phyloP scores from a whole-genome alignment of 1,140 invertebrate genomes.

The Tetramorium alpestre region DNA sequence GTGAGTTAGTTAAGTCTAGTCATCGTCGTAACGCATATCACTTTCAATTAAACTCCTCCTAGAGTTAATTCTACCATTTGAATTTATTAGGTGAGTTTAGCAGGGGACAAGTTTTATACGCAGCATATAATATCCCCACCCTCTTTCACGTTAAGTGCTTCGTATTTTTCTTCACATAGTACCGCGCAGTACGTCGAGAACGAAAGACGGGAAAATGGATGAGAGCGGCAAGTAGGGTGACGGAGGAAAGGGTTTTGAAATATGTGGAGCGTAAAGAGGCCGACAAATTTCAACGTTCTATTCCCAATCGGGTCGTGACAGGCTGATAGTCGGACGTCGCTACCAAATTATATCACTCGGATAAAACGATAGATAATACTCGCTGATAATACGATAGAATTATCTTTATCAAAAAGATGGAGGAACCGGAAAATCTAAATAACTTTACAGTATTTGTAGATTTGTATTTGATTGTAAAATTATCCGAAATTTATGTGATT shows the following conservation, averaged over 20 bases:
- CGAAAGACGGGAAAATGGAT: constrained; percentile 68
- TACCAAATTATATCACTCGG: neutral
- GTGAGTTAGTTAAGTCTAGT: neutral
- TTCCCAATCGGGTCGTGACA: constrained; percentile 52
- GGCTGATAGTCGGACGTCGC: constrained; percentile 14
- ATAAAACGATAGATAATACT: neutral
- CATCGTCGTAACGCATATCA: neutral
- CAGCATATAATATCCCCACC: neutral
- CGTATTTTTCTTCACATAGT: constrained; percentile 27
- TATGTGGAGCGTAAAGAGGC: constrained; percentile 70
- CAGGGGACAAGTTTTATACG: neutral
- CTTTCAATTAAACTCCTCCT: neutral
- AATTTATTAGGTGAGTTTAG: constrained; percentile 7
- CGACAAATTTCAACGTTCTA: constrained; percentile 63
- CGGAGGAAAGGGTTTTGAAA: constrained; percentile 61
- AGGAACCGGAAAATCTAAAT: neutral
- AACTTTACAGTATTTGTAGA: neutral
- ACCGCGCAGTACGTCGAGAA: neutral
- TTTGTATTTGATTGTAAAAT: neutral
- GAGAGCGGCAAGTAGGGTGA: constrained; percentile 57
- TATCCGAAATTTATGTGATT: neutral
- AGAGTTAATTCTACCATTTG: neutral
- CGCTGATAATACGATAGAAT: neutral
- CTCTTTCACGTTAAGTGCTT: constrained; percentile 19
- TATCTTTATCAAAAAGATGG: neutral